A percentile compares a stretch with the other conserved stretches of the same genome.
Conservation (phyloP, 2,113 vertebrate species). For the Bubalus kerabau region DNA sequence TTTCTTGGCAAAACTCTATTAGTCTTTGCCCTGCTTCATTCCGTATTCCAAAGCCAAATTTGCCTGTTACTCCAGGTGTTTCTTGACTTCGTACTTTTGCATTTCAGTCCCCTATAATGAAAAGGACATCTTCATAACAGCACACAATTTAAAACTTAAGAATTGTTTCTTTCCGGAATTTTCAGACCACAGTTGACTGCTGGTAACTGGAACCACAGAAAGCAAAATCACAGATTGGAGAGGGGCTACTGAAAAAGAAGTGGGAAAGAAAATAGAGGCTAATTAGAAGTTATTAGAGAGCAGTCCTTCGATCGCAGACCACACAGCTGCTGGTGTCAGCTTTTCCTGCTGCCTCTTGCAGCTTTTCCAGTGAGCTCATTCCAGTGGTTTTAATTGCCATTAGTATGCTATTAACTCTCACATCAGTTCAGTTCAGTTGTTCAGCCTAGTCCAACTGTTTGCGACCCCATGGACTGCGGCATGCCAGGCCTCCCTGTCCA, state of each 20-base stretch:
- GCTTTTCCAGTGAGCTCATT: neutral
- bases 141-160: neutral
- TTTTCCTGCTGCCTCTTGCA: neutral
- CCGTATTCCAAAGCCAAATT: too few species aligned
- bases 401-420: neutral
- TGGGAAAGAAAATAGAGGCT: neutral
- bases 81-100: too few species aligned
- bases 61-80: too few species aligned
- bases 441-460: rapidly evolving
- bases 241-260: neutral
- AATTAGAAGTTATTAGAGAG: neutral
- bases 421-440: neutral
- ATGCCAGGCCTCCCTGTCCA: neutral
- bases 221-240: neutral
- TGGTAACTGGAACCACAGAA: neutral
- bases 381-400: neutral
- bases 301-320: neutral
- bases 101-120: too few species aligned
- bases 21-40: too few species aligned
- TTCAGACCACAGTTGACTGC: neutral
- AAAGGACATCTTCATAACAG: neutral
- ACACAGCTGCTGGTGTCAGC: neutral
- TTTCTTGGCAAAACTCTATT: too few species aligned
- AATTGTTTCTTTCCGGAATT: neutral
- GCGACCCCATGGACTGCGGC: neutral